These are phyloP conservation scores for Calameuta filiformis DNA, from an alignment of 2,888 invertebrate genomes.

Conservation along the genomic window DNA sequence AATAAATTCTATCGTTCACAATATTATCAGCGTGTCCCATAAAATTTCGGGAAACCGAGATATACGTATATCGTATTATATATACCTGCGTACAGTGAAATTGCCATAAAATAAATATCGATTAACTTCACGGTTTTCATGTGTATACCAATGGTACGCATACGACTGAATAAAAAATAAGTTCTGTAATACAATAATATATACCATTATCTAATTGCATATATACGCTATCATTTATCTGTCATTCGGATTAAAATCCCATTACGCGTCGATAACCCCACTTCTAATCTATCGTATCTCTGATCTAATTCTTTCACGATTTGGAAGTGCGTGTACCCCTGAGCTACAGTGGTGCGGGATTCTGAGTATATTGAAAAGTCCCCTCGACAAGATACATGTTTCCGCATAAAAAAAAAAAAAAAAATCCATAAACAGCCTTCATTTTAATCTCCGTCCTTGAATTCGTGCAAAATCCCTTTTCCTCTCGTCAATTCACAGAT, in stretches of 20 bases:
- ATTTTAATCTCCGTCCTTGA: neutral
- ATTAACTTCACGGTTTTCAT: neutral
- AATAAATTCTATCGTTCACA: neutral
- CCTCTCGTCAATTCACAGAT: neutral
- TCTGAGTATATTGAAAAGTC: neutral
- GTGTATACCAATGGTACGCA: neutral
- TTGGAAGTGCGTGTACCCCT: neutral
- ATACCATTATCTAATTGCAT: neutral
- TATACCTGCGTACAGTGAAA: neutral
- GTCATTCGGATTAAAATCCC: conserved; percentile 47
- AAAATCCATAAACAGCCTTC: neutral
- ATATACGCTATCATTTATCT: conserved; percentile 60
- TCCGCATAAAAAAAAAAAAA: neutral
- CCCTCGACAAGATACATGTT: neutral
- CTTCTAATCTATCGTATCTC: no score
- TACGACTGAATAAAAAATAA: neutral
- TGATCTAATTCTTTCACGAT: neutral
- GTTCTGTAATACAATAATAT: neutral
- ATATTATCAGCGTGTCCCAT: neutral
- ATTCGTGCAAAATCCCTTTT: neutral
- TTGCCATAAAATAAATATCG: neutral
- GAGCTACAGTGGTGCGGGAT: neutral
- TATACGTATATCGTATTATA: neutral
- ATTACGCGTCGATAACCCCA: no score
- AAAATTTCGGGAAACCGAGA: neutral